These are phyloP conservation scores for Lytechinus pictus DNA, from an alignment of 35 echinoderm and acorn worm species.

Conservation along the genomic window DNA sequence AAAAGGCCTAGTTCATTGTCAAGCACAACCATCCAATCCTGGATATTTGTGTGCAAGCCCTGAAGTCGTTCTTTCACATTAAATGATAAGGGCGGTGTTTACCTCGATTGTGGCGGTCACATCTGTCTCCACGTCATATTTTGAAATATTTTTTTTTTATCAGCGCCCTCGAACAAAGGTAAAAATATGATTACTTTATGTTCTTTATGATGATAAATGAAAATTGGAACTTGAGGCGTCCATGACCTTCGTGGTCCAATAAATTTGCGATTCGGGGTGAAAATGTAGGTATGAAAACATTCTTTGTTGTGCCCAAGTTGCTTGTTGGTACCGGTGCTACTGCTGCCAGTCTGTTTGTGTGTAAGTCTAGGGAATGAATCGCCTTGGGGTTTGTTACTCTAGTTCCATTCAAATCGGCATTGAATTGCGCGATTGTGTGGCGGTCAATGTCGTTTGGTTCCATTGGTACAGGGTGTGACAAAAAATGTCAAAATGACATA, in stretches of 20 bases:
- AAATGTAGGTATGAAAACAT: constrained; percentile 36
- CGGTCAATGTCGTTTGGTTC: constrained; percentile 48
- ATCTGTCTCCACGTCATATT: neutral
- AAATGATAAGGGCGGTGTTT: neutral
- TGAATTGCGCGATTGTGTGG: constrained; percentile 51
- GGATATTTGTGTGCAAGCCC: neutral
- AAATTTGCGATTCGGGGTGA: constrained; percentile 26
- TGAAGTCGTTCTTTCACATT: neutral
- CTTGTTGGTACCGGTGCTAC: neutral
- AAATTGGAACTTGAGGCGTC: constrained; percentile 24
- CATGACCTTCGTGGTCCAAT: constrained; percentile 48
- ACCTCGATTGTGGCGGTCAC: neutral
- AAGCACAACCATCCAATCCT: neutral
- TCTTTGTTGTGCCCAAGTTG: constrained; percentile 39
- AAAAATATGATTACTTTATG: neutral
- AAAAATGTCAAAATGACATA: neutral
- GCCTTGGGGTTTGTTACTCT: constrained; percentile 50
- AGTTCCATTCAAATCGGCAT: constrained; percentile 39
- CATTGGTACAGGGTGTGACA: neutral
- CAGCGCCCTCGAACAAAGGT: neutral
- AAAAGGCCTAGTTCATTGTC: neutral
- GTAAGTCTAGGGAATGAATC: constrained; percentile 22
- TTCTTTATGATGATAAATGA: neutral
- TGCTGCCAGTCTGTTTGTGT: neutral
- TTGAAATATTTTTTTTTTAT: neutral